Evolutionary conservation across 2,888 invertebrate species (phyloP), one percentile per base, ranked within the genome.

Genomic region (Mythimna vitellina): DNA sequence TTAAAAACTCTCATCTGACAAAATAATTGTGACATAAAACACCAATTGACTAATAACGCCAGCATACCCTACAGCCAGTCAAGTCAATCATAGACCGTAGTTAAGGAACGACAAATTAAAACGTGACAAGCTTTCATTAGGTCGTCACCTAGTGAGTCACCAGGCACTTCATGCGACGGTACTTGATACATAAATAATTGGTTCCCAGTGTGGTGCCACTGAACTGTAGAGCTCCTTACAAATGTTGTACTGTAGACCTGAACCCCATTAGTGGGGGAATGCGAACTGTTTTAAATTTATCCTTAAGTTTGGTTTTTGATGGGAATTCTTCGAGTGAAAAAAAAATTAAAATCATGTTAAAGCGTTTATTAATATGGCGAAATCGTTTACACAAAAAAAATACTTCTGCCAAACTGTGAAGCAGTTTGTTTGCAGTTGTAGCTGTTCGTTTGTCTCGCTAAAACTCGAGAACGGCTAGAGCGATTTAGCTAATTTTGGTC

Each of bases 81-180:
- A 79, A 82, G 68, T 78, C 81, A 82, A 86, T 82, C 80, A 77
- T 83, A 81, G 77, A 62, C 46, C 60, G 61, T 72, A 73, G 73
- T 80, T 79, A 76, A 78, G 78, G 61, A 78, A 63, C 73, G 80
- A 86, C 78, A 80, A 86, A 87, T 87, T 86, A 87, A 83, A 84
- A 85, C 81, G 85, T 87, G 86, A 84, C 87, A 86, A 81, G 81
- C 74, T 70, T 82, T 85, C 76, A 87, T 87, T 83, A 82, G 73
- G 73, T 66, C 72, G 70, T 70, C 78, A 83, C 81, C 80, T 80
- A 86, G 70, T 85, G 84, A 85, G 85, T 79, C 84, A 87, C 73
- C 78, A 80, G 74, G 56, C 67, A 70, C 73, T 74, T 71, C 46
- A 65, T 66, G 58, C 72, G 46, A 67, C 56, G 35, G 61, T 67